These are phyloP conservation scores for Cheilosia vernalis DNA, from an alignment of 2,888 invertebrate species.

Conservation along the genomic window DNA sequence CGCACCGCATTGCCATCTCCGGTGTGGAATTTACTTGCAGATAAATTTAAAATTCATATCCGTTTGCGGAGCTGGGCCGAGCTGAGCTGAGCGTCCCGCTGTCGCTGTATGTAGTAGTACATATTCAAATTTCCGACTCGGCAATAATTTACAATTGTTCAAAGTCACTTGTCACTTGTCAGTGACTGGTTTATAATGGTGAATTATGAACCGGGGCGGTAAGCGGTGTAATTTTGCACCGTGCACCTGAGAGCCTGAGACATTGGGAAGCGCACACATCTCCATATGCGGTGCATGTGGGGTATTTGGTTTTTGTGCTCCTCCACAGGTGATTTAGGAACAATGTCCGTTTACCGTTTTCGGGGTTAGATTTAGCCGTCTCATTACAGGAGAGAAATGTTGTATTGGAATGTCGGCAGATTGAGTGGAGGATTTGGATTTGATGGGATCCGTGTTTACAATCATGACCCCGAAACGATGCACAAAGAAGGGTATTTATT, in stretches of 20 bases:
- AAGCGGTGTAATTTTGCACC: conserved; percentile 49
- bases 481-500: not conserved
- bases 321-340: conserved; percentile 29
- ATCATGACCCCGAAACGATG: not conserved
- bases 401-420: not conserved
- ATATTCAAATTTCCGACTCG: conserved; percentile 66
- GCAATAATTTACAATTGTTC: conserved; percentile 73
- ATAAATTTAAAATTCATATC: conserved; percentile 73
- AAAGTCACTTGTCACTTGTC: conserved; percentile 74
- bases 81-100: conserved; percentile 2
- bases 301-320: not conserved
- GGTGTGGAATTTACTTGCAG: conserved; percentile 67
- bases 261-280: not conserved
- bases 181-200: conserved; percentile 74
- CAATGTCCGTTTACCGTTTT: conserved; percentile 24
- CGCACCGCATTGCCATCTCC: conserved; percentile 14
- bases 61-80: conserved; percentile 17
- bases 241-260: conserved; percentile 20
- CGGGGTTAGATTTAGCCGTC: conserved; percentile 1
- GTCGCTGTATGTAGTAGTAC: not conserved
- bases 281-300: not conserved
- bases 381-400: not conserved
- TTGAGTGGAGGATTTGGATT: not conserved
- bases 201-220: conserved; percentile 66
- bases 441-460: too few species aligned